Evolutionary conservation across 1,140 invertebrate genomes (phyloP), one percentile per base, ranked within the genome.

Genomic region (Apis dorsata): DNA sequence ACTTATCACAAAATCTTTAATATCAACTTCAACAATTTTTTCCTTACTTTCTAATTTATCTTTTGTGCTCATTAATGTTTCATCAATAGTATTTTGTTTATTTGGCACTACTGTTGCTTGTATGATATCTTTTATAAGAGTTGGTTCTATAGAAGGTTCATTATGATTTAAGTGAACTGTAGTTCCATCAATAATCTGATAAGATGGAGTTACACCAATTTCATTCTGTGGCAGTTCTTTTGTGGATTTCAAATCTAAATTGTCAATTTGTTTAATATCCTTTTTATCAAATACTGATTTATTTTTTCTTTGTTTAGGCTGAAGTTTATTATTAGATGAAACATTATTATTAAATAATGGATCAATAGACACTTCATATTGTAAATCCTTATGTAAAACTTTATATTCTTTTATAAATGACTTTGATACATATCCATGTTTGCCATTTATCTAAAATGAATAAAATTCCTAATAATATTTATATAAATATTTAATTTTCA

Each of bases 371-470:
- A 96, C 94, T 87, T 93, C 82, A 85, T 93, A 85, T 15, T 85
- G 75, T 28, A 94, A 90, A 12, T 94, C 10, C n/a, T 12, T 65
- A 19, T 79, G 63, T 12, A 94, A 79, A 60, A 95, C 86, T 88
- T 94, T 93, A 44, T 92, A 92, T 92, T 96, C 96, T 73, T 91
- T 90, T 7, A 96, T 86, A 88, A 96, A 95, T 19, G 92, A 91
- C 73, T 94, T 94, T 65, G 96, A 96, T 44, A 95, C 95, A 93
- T 97, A 97, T 66, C 97, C 97, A 85, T 94, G 92, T 89, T 94
- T 95, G 51, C 96, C 96, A 90, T 96, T 95, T 55, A 97, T 95
- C 93, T 95, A 70, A 76, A 89, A 88, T 57, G 69, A 68, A 74
- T 59, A 60, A 79, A 71, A 73, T 55, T 15, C 7, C 17, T 60